Evolutionary conservation across 2,888 invertebrate genomes (phyloP).

Genomic region (Lysandra coridon): DNA sequence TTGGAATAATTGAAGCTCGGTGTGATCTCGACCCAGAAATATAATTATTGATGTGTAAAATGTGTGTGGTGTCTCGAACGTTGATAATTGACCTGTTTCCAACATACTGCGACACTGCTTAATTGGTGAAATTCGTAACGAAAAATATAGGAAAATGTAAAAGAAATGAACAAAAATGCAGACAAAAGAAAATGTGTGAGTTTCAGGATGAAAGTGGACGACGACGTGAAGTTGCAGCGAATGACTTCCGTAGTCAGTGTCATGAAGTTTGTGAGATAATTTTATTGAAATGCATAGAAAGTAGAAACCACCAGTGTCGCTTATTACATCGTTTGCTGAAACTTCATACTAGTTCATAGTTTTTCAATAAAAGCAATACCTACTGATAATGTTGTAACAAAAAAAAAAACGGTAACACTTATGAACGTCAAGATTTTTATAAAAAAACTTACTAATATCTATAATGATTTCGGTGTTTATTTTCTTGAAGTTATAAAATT

Average conservation of each 20-base stretch:
- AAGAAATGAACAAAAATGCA: neutral
- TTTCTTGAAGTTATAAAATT: neutral
- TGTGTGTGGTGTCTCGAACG: neutral
- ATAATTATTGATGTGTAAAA: neutral
- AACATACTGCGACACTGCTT: neutral
- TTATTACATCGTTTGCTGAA: no score
- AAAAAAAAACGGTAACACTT: neutral
- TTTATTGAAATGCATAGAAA: no score
- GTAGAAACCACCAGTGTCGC: no score
- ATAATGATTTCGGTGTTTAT: neutral
- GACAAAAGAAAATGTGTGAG: neutral
- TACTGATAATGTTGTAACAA: neutral
- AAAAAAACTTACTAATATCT: neutral
- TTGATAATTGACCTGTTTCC: constrained; percentile 1
- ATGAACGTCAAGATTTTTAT: neutral
- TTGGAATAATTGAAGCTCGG: neutral
- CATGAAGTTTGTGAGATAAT: no score
- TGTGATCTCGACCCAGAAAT: constrained; percentile 18
- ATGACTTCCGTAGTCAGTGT: no score
- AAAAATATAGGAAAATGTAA: neutral
- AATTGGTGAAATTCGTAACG: neutral
- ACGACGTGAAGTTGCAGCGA: no score
- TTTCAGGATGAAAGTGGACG: no score
- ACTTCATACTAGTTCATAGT: no score
- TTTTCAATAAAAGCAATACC: neutral